Base-by-base conservation (phyloP, 2,113 vertebrate species). In the Phrynocephalus versicolor region DNA sequence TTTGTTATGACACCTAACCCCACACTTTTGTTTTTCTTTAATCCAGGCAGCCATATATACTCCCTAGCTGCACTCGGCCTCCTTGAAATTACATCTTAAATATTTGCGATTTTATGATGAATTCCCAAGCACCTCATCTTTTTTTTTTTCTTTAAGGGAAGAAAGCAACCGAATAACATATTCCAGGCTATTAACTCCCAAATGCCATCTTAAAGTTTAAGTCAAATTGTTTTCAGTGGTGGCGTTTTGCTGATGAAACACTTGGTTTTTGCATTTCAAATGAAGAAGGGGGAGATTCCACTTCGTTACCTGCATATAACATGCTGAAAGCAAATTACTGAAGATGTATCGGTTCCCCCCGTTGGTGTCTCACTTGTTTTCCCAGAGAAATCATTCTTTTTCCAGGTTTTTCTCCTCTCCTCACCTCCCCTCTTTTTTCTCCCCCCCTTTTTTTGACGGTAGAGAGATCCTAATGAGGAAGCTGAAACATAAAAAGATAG, bases 181-280 rank as follows among this genome's bases (percentile, higher is more conserved):
- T 83, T 75, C 82, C 82, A 83, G 41, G 51, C 72, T 75, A 65
- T 75, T 75, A 83, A 83, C 58, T 83, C 82, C 82, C 58, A 75
- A 83, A 83, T 75, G 82, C 58, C 58, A 65, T 51, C 72, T 65
- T 75, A 83, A 83, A 83, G 58, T 83, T 83, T 83, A 75, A 75
- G 39, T 71, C 58, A 75, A 83, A 65, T 83, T 83, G 82, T 75
- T 75, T 83, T 65, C 82, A 75, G 82, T 58, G 25, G 71, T 60
- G n/a, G 23, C 30, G 58, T 83, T 83, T 65, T 75, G 72, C 82
- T 83, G 82, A 83, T 83, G 71, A 62, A 74, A 75, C 2, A n/a
- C 27, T 74, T 45, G 69, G n/a, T 83, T 83, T 75, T 65, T 75
- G 51, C 73, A 83, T 75, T 64, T 23, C 58, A 69, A 33, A 81